Evolutionary conservation across 2,797 vertebrate species (phyloP).

Genomic region (Chaunax sp.): DNA sequence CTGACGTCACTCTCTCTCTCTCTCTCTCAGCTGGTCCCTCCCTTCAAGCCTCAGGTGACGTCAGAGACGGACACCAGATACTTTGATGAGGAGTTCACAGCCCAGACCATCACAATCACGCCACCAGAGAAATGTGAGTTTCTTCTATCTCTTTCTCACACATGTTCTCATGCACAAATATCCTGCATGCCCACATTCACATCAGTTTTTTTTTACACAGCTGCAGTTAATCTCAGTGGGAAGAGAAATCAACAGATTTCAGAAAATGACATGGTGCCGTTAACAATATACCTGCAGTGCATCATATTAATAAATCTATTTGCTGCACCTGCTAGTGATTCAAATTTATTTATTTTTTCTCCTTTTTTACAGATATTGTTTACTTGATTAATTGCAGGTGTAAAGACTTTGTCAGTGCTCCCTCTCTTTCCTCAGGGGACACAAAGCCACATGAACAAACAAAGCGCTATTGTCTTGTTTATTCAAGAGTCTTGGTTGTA

Average conservation of each 20-base stretch:
- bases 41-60: conserved; percentile 98
- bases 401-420: neutral
- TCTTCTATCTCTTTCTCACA: conserved; percentile 12
- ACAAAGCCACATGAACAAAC: conserved; percentile 36
- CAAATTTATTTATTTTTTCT: neutral
- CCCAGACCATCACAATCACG: conserved; percentile 99
- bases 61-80: conserved; percentile 99
- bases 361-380: neutral
- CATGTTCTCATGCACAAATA: conserved; percentile 4
- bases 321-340: no score
- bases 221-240: conserved; percentile 9
- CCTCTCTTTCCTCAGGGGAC: conserved; percentile 20
- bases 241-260: no score
- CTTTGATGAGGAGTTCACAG: conserved; percentile 99
- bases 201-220: neutral
- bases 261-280: no score
- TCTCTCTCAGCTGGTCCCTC: conserved; percentile 89
- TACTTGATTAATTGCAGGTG: conserved; percentile 3
- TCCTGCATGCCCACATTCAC: neutral
- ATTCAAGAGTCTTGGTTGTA: conserved; percentile 39
- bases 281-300: no score
- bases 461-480: conserved; percentile 42
- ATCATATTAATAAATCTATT: no score
- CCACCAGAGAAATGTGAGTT: conserved; percentile 98
- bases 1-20: conserved; percentile 5